Evolutionary conservation across 1,140 invertebrate species (phyloP).

Genomic region (Halesus radiatus): DNA sequence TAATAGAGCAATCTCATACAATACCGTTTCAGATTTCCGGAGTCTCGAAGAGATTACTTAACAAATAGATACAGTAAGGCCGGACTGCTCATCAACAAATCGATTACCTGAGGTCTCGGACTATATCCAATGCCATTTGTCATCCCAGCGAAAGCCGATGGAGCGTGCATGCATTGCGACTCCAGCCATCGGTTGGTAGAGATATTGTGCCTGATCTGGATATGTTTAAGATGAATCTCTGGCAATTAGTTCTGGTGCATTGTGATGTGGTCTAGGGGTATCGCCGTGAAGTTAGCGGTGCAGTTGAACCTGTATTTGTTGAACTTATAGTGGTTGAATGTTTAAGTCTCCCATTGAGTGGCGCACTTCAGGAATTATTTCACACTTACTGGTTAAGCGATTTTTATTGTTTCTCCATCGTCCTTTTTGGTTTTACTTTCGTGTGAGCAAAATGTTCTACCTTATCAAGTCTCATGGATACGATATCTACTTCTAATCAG

Average conservation of each 20-base stretch:
- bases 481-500: too few relatives aligned
- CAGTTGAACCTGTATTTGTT: too few relatives aligned
- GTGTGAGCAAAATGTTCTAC: too few relatives aligned
- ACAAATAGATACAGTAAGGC: too few relatives aligned
- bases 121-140: conserved; percentile 4
- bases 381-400: neutral
- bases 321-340: too few relatives aligned
- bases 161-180: neutral
- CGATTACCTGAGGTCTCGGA: conserved; percentile 23
- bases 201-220: neutral
- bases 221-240: neutral
- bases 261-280: neutral
- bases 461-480: too few relatives aligned
- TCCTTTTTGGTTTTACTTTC: too few relatives aligned
- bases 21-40: too few relatives aligned
- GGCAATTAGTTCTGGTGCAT: conserved; percentile 13
- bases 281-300: too few relatives aligned
- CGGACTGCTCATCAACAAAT: neutral
- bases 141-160: conserved; percentile 10
- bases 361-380: conserved; percentile 22
- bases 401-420: neutral
- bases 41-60: too few relatives aligned
- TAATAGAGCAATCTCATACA: too few relatives aligned
- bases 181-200: neutral
- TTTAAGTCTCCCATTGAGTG: neutral